Conservation (phyloP, 2,888 invertebrate genomes). For the Mactromeris polynyma region DNA sequence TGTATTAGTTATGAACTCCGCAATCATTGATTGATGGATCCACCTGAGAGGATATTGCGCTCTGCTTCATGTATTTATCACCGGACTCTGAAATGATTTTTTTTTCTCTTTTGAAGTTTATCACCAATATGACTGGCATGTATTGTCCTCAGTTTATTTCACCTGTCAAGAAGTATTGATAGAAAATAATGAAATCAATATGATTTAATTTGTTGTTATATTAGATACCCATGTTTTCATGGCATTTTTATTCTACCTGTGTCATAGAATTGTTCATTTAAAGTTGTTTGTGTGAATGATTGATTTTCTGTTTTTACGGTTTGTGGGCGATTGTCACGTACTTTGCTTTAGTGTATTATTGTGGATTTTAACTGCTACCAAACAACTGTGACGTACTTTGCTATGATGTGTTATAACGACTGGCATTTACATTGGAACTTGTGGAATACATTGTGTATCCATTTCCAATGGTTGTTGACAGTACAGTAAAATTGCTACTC, state of each 20-base stretch:
- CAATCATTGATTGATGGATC: background rate
- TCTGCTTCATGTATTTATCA: background rate
- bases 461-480: conserved; percentile 2
- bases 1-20: background rate
- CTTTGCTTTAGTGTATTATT: too few relatives aligned
- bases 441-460: background rate
- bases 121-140: background rate
- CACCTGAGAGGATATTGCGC: background rate
- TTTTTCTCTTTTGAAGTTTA: conserved; percentile 1
- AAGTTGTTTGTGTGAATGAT: background rate
- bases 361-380: too few relatives aligned
- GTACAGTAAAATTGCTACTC: background rate
- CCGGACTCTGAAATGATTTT: background rate
- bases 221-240: background rate
- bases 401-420: background rate
- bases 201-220: background rate
- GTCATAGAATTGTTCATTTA: background rate
- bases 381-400: background rate
- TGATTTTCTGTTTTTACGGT: background rate
- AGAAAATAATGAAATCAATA: conserved; percentile 12
- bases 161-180: conserved; percentile 19
- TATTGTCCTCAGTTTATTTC: conserved; percentile 4
- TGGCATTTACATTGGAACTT: background rate
- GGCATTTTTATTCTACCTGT: background rate
- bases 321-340: background rate